Base-by-base conservation (phyloP, 2,797 vertebrate species). In the Stomatorhinus walkeri region DNA sequence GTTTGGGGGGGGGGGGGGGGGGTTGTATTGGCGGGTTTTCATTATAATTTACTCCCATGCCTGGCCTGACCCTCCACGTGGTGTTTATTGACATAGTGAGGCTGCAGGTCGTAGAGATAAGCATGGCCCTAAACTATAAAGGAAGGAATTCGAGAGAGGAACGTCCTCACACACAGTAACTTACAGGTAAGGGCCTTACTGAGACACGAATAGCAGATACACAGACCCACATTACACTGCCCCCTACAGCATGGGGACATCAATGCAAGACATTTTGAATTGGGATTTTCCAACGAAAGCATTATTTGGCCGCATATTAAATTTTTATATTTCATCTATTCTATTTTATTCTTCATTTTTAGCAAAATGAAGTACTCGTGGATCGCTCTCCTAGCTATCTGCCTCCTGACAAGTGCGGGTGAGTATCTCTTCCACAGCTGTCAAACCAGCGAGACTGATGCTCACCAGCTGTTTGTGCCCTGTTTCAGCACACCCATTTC, bases 71-170 rank as follows among this genome's bases (percentile, higher is more conserved):
- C 95, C 92, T 95, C 95, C 94, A 96, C 95, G 93, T 96, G 93
- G 94, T 94, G 91, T 91, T 72, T 96, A 91, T 96, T 96, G 95
- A 96, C 94, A 94, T 92, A 95, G 91, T 91, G 93, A 92, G 91
- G 90, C 89, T 93, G 93, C 91, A 90, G 91, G 87, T 92, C 90
- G 92, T 88, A 90, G 12, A 56, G 51, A 86, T 86, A 56, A 86
- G 32, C 4, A 16, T 5, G 0, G 16, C 52, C 24, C 51, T 54
- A 56, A 28, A 40, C 49, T 86, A 86, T 56, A 86, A 54, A 86
- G 32, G 85, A 56, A 86, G 85, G 32, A 56, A 36, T 49, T 36
- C 1, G 85, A 90, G 51, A 24, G 49, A 56, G 85, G 4, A 28
- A 28, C 24, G 3, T 86, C 51, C 85, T 86, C 85, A 56, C 14